A percentile compares a stretch with the other conserved stretches of the same genome.
These are phyloP conservation scores for Rhizoglyphus robini DNA, from an alignment of 1,140 invertebrate genomes.

Conservation along the genomic window DNA sequence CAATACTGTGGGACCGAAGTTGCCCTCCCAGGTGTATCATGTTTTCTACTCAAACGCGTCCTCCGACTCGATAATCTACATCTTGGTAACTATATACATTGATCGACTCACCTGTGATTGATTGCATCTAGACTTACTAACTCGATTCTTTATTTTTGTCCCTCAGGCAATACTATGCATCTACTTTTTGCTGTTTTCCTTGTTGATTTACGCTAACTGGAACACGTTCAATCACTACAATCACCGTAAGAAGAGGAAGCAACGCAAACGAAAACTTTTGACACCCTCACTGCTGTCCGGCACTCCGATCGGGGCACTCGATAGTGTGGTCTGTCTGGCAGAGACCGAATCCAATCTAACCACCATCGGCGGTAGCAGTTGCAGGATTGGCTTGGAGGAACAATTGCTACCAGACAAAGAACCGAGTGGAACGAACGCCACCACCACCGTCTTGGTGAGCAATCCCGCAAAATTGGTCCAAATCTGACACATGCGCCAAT, in stretches of 20 bases:
- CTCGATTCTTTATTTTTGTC: not conserved
- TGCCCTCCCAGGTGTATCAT: not conserved
- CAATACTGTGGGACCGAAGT: not conserved
- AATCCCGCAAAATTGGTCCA: too few species aligned
- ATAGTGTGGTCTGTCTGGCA: not conserved
- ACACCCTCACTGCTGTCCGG: not conserved
- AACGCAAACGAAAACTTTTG: not conserved
- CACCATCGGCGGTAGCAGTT: not conserved
- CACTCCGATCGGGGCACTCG: not conserved
- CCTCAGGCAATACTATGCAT: slow-evolving; percentile 6
- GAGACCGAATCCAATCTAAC: not conserved
- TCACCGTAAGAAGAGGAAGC: not conserved
- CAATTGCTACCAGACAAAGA: too few species aligned
- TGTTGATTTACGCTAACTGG: slow-evolving; percentile 13
- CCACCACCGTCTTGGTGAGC: too few species aligned
- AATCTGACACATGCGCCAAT: too few species aligned
- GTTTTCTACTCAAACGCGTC: slow-evolving; percentile 1
- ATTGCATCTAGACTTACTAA: not conserved
- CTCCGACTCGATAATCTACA: slow-evolving; percentile 11
- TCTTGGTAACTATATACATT: not conserved
- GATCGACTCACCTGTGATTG: not conserved
- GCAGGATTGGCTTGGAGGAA: too few species aligned
- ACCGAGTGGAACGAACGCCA: too few species aligned
- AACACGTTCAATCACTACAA: slow-evolving; percentile 2
- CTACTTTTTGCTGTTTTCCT: slow-evolving; percentile 9